These are phyloP conservation scores for Diarsia mendica DNA, from an alignment of 2,888 invertebrate species.

Conservation along the genomic window DNA sequence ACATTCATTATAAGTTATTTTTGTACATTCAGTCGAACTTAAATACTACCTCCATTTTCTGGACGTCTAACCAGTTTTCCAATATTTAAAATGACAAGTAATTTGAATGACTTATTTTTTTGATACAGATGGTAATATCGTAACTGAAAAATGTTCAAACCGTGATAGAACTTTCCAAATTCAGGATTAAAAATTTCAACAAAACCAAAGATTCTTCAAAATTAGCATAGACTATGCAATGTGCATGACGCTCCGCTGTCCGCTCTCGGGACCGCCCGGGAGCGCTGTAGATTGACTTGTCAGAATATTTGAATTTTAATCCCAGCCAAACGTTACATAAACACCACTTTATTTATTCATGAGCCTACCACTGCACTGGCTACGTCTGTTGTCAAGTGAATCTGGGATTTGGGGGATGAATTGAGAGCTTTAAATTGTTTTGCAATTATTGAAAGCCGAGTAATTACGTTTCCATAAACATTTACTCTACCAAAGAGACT, in stretches of 20 bases:
- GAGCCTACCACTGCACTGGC: constrained; percentile 75
- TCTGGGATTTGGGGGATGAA: constrained; percentile 46
- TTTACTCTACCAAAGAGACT: not conserved
- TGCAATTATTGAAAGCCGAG: not conserved
- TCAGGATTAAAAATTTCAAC: too few species aligned
- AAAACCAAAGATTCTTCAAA: constrained; percentile 51
- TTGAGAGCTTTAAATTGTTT: not conserved
- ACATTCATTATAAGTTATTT: not conserved
- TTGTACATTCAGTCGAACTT: not conserved
- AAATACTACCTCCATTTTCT: not conserved
- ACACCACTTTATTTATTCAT: constrained; percentile 88
- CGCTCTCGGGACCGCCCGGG: constrained; percentile 82
- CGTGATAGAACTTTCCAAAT: not conserved
- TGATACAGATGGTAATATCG: not conserved
- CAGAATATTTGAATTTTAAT: constrained; percentile 91
- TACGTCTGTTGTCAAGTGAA: constrained; percentile 68
- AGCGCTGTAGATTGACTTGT: constrained; percentile 89
- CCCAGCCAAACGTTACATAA: constrained; percentile 84
- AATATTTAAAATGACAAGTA: too few species aligned
- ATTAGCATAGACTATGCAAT: constrained; percentile 67
- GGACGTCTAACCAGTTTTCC: too few species aligned
- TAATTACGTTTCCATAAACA: not conserved
- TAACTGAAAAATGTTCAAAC: not conserved
- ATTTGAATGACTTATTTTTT: not conserved
- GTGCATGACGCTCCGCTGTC: constrained; percentile 73